These are phyloP conservation scores for Psittacara wagleri DNA, from an alignment of 2,113 vertebrate species.

Conservation along the genomic window DNA sequence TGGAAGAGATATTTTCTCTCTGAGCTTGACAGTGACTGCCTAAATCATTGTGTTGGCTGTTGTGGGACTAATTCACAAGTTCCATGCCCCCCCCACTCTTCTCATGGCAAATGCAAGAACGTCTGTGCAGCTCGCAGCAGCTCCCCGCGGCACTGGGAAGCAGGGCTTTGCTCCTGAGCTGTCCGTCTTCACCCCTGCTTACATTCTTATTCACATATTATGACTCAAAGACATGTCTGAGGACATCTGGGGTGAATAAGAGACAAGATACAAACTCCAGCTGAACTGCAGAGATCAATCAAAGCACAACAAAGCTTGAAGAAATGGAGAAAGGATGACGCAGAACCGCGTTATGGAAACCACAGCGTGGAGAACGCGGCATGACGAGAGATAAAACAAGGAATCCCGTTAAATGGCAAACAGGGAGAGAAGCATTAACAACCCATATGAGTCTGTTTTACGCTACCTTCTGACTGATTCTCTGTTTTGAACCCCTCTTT, in stretches of 20 bases:
- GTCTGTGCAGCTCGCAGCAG: neutral
- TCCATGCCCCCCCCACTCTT: neutral
- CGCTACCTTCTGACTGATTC: neutral
- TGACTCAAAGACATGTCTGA: neutral
- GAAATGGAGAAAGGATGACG: neutral
- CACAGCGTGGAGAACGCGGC: neutral
- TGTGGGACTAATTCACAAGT: neutral
- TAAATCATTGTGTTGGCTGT: fast-evolving
- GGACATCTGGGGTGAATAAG: neutral
- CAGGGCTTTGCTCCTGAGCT: neutral
- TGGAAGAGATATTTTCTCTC: neutral
- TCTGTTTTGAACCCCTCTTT: neutral
- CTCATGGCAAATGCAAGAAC: neutral
- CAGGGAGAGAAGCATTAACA: neutral
- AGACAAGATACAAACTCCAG: neutral
- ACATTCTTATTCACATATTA: neutral
- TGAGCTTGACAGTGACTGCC: neutral
- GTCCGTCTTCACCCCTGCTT: neutral
- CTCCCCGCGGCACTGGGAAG: neutral
- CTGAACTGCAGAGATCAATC: neutral
- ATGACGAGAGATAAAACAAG: neutral
- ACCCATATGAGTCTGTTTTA: neutral
- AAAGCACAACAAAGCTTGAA: neutral
- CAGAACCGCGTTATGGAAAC: neutral
- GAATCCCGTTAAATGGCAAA: neutral